Evolutionary conservation across 2,797 vertebrate species (phyloP), one percentile per base, ranked within the genome.

Genomic region (Neosilurus mollespiculum): DNA sequence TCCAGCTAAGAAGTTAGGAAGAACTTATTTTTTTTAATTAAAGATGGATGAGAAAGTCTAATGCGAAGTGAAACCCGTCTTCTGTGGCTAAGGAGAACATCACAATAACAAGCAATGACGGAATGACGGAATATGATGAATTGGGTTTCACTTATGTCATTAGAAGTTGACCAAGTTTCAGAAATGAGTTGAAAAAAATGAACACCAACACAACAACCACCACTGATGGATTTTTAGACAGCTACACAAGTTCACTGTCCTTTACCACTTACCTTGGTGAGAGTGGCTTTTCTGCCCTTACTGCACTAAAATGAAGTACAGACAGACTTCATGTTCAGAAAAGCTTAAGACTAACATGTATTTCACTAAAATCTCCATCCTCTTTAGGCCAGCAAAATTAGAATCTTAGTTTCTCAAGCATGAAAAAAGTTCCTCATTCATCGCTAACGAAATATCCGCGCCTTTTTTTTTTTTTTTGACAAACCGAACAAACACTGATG

Each of bases 241-340:
- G 37, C 59, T 81, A 43, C 54, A 81, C 71, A 82, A 16, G 26
- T 65, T 65, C n/a, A 59, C 62, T 69, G 64, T 66, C 72, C 72
- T 66, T 30, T 43, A 77, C 72, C 11, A 78, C 81, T 83, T 78
- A 78, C 81, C 81, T 83, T 66, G 64, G 81, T 15, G 81, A 83
- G 30, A 78, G 81, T 78, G 73, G 73, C 61, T 83, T 83, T 83
- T 78, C 81, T 73, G 81, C 73, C 81, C 73, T 83, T 54, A 77
- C 81, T 83, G 81, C 73, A 78, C 81, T 83, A 83, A 77, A 83
- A 83, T 54, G 64, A 83, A 83, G 81, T 83, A 83, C 81, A 83
- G 54, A 83, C 72, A 83, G 34, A 83, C 81, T 78, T 83, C 64
- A 67, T 83, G 81, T 77, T 83, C 62, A 83, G 81, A 69, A 59